phyloP scores from a whole-genome alignment of 2,113 vertebrate species.

The Ciconia stormi region DNA sequence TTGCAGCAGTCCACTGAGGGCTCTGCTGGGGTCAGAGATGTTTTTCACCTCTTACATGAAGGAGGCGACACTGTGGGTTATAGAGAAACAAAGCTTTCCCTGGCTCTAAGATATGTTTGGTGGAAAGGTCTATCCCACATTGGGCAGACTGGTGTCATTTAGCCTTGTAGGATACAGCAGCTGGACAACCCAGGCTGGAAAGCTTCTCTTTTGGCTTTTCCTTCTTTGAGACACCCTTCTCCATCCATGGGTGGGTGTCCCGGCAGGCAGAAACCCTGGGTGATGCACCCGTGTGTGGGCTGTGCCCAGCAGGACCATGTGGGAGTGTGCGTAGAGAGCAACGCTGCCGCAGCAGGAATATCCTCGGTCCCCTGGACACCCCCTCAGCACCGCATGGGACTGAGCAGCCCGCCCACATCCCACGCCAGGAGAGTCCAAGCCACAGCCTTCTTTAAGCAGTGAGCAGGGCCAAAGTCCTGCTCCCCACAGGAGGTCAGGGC shows the following conservation, averaged over 20 bases:
- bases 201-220: neutral
- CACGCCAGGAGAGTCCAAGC: neutral
- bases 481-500: neutral
- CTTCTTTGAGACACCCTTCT: neutral
- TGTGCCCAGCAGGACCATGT: neutral
- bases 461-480: neutral
- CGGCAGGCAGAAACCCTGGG: neutral
- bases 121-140: neutral
- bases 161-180: neutral
- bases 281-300: accelerated
- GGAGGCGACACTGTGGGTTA: neutral
- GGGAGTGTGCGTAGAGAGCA: accelerated
- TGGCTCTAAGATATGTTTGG: neutral
- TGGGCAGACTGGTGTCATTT: neutral
- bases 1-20: neutral
- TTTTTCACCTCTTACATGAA: accelerated
- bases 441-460: neutral
- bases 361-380: neutral
- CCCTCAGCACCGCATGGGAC: accelerated
- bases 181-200: neutral
- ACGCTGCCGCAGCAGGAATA: neutral
- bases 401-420: neutral
- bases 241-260: neutral
- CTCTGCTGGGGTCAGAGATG: neutral
- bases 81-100: neutral